A percentile compares a stretch with the other conserved stretches of the same genome.
Evolutionary conservation across 1,140 invertebrate species (phyloP).

Genomic region (Polyergus mexicanus): DNA sequence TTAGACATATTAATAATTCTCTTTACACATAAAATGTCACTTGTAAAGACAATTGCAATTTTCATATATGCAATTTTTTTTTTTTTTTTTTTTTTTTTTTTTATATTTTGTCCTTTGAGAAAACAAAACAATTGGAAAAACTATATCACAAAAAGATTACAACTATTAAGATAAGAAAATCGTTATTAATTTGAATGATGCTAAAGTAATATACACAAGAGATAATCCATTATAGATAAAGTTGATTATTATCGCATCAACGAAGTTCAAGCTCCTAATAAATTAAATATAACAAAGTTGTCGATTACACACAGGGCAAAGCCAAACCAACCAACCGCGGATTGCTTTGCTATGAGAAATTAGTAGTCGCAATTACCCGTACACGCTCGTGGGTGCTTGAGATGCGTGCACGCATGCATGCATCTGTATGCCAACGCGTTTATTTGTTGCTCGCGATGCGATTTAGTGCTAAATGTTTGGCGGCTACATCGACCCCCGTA

Average conservation of each 20-base stretch:
- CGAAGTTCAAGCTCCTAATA: constrained; percentile 7
- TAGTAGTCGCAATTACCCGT: constrained; percentile 50
- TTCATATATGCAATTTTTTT: neutral
- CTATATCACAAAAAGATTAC: neutral
- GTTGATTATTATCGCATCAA: constrained; percentile 33
- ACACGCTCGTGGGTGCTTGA: neutral
- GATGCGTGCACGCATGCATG: constrained; percentile 20
- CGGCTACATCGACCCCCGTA: too few relatives aligned
- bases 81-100: neutral
- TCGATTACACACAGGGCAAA: constrained; percentile 52
- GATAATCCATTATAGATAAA: neutral
- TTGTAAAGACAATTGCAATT: neutral
- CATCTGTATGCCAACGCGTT: constrained; percentile 15
- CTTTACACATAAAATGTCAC: constrained; percentile 15
- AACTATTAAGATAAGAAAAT: neutral
- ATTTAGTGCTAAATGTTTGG: constrained; percentile 47
- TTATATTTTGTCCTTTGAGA: neutral
- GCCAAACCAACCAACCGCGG: constrained; percentile 38
- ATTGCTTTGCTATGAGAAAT: constrained; percentile 64
- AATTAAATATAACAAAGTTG: constrained; percentile 51
- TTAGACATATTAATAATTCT: constrained; percentile 32
- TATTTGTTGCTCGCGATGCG: constrained; percentile 30
- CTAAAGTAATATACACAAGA: neutral
- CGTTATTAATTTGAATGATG: neutral
- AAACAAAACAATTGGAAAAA: neutral